Conservation (phyloP, 2,888 invertebrate species). For the Ormia ochracea region DNA sequence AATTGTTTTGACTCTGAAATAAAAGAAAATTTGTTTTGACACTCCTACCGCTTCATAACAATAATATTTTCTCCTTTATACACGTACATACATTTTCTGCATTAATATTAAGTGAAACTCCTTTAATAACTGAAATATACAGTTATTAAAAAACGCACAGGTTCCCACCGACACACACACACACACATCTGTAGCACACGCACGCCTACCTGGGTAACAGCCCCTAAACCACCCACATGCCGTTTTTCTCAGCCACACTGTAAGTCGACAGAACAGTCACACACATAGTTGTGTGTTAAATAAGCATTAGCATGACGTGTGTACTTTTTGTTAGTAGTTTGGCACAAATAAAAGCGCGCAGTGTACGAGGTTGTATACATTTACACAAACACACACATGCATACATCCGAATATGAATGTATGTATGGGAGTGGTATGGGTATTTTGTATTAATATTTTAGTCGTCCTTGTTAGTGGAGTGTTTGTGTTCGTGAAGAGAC, state of each 20-base stretch:
- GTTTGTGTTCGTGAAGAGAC: not conserved
- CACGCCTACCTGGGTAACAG: too few relatives aligned
- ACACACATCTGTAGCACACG: too few relatives aligned
- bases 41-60: constrained; percentile 34
- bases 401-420: too few relatives aligned
- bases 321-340: constrained; percentile 11
- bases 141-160: constrained; percentile 31
- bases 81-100: not conserved
- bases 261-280: too few relatives aligned
- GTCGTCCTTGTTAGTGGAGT: constrained; percentile 27
- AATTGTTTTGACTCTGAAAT: constrained; percentile 36
- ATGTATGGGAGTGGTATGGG: not conserved
- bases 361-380: not conserved
- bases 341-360: not conserved
- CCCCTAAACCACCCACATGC: too few relatives aligned
- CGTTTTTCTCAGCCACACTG: too few relatives aligned
- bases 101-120: constrained; percentile 29
- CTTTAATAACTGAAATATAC: constrained; percentile 36
- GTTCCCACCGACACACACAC: not conserved
- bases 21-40: constrained; percentile 51
- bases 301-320: constrained; percentile 39
- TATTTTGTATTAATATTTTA: constrained; percentile 21
- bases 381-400: too few relatives aligned
- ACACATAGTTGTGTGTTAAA: constrained; percentile 25
- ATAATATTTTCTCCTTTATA: constrained; percentile 5